A percentile compares a stretch with the other conserved stretches of the same genome.
Conservation (phyloP, 2,888 invertebrate species). For the Drosophila mulleri region DNA sequence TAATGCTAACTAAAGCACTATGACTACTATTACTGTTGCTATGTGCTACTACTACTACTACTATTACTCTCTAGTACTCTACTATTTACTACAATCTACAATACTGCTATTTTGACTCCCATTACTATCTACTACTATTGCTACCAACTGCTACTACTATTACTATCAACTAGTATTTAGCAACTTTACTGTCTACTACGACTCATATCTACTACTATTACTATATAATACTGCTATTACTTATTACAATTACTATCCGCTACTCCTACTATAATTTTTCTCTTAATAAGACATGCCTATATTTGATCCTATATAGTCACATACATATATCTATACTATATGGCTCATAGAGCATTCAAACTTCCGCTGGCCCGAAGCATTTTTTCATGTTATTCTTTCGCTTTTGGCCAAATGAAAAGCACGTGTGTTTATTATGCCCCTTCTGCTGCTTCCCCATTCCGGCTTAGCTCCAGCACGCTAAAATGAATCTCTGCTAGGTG, state of each 20-base stretch:
- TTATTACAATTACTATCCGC: no score
- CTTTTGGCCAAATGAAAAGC: constrained; percentile 70
- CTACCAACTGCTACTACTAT: not conserved
- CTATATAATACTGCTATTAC: not conserved
- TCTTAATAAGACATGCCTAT: no score
- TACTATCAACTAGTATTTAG: not conserved
- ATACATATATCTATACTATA: not conserved
- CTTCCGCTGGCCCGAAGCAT: not conserved
- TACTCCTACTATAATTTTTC: no score
- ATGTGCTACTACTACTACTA: not conserved
- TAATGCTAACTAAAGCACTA: no score
- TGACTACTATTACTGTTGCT: not conserved
- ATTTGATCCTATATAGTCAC: not conserved
- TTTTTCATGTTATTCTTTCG: constrained; percentile 30
- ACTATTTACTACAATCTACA: not conserved
- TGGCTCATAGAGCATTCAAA: constrained; percentile 9
- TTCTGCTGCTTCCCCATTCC: not conserved
- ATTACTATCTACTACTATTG: not conserved
- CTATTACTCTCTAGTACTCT: not conserved
- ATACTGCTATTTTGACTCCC: no score
- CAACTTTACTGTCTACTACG: not conserved
- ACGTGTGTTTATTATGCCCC: constrained; percentile 60
- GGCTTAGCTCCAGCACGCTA: constrained; percentile 14
- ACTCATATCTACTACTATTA: not conserved
- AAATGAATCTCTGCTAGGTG: constrained; percentile 56